These are phyloP conservation scores for Podarcis raffonei DNA, from an alignment of 2,113 vertebrate species.

Conservation along the genomic window DNA sequence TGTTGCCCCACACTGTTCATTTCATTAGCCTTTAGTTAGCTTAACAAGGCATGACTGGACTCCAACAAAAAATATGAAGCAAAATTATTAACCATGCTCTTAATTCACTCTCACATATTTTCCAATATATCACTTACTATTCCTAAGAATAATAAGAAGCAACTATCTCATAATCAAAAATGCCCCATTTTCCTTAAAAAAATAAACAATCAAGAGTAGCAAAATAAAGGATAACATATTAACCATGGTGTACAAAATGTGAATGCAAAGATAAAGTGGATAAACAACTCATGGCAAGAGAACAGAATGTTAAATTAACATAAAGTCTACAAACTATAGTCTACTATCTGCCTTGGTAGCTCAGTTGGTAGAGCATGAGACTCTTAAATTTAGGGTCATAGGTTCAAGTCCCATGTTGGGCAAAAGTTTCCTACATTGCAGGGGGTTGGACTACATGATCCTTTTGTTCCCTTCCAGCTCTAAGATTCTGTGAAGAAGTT, in stretches of 20 bases:
- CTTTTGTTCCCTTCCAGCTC: too few relatives aligned
- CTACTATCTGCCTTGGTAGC: too few relatives aligned
- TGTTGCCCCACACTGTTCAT: background rate
- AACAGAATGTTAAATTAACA: background rate
- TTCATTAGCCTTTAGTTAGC: background rate
- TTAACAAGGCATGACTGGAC: background rate
- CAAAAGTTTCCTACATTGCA: too few relatives aligned
- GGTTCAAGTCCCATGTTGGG: too few relatives aligned
- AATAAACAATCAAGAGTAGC: background rate
- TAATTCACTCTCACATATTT: background rate
- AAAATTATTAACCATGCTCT: background rate
- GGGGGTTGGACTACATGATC: too few relatives aligned
- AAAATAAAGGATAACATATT: background rate
- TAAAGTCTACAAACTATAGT: background rate
- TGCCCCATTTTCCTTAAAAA: background rate
- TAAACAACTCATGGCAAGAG: background rate
- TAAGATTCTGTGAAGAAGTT: too few relatives aligned
- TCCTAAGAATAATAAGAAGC: background rate
- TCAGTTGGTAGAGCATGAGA: too few relatives aligned
- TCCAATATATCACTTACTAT: background rate
- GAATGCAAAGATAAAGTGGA: background rate
- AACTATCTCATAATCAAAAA: background rate
- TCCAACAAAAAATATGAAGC: background rate
- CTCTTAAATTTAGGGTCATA: too few relatives aligned
- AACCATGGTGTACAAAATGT: background rate